Conservation (phyloP, 2,797 vertebrate genomes). For the Periophthalmus magnuspinnatus region DNA sequence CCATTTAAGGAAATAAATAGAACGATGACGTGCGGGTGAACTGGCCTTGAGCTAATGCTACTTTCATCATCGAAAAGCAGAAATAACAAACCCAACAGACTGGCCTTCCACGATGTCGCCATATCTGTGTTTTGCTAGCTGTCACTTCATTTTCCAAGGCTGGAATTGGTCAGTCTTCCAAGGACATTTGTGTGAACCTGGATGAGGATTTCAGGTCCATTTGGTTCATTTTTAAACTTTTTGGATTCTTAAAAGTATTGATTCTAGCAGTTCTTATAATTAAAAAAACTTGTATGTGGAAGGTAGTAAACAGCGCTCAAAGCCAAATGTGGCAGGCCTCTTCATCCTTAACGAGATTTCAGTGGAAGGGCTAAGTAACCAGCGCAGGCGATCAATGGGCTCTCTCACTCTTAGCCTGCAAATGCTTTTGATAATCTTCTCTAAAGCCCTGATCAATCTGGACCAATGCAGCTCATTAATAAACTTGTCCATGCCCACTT, state of each 20-base stretch:
- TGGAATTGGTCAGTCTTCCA: conserved; percentile 31
- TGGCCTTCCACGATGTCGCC: conserved; percentile 20
- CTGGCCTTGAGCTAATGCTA: conserved; percentile 53
- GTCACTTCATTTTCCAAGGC: conserved; percentile 18
- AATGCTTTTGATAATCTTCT: conserved; percentile 77
- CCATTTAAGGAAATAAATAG: conserved; percentile 34
- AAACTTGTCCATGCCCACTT: conserved; percentile 55
- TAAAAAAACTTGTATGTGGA: conserved; percentile 55
- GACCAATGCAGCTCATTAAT: conserved; percentile 71
- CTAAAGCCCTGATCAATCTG: conserved; percentile 70
- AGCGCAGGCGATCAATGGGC: conserved; percentile 69
- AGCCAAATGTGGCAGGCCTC: conserved; percentile 68
- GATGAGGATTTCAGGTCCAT: conserved; percentile 40
- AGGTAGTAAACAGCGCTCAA: conserved; percentile 73
- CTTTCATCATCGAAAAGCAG: conserved; percentile 36
- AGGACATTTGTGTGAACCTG: conserved; percentile 24
- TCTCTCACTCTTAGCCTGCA: conserved; percentile 63
- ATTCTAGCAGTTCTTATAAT: conserved; percentile 52
- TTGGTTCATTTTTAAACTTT: conserved; percentile 41
- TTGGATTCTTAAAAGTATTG: conserved; percentile 44
- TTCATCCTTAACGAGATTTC: conserved; percentile 77
- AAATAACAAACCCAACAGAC: conserved; percentile 35
- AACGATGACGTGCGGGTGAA: conserved; percentile 24
- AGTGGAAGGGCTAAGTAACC: conserved; percentile 68
- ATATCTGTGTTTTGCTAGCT: conserved; percentile 23